Evolutionary conservation across 2,888 invertebrate species (phyloP).

Genomic region (Siphlonurus alternatus): DNA sequence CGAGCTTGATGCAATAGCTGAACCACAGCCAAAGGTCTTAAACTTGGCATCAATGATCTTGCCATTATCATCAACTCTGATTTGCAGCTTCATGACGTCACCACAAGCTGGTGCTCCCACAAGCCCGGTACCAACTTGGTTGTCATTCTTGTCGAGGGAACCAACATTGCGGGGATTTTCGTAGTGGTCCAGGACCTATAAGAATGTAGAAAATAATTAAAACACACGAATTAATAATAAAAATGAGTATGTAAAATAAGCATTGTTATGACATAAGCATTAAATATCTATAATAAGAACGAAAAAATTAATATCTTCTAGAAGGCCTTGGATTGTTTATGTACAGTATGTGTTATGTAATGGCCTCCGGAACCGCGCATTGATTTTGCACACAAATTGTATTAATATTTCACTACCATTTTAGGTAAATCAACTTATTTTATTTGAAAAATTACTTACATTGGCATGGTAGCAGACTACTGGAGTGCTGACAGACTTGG

Average conservation of each 20-base stretch:
- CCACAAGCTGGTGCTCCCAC: conserved; percentile 99
- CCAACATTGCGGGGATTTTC: conserved; percentile 99
- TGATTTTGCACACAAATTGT: too few relatives aligned
- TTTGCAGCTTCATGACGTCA: conserved; percentile 99
- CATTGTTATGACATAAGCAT: background rate
- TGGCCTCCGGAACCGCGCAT: conserved; percentile 27
- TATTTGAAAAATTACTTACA: conserved; percentile 42
- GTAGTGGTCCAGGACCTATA: conserved; percentile 93
- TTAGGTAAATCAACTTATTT: too few relatives aligned
- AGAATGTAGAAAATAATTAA: conserved; percentile 10
- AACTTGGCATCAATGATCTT: conserved; percentile 98
- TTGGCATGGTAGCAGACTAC: conserved; percentile 43
- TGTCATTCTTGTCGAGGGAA: conserved; percentile 85
- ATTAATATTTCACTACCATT: too few relatives aligned
- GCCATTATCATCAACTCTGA: conserved; percentile 85
- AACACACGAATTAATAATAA: background rate
- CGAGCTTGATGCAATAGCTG: conserved; percentile 96
- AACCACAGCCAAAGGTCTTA: conserved; percentile 99
- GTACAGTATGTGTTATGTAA: conserved; percentile 20
- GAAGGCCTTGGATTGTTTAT: conserved; percentile 11
- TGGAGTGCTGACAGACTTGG: conserved; percentile 11
- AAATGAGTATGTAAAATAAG: background rate
- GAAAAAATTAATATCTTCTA: conserved; percentile 5
- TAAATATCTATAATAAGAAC: background rate
- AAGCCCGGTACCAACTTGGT: conserved; percentile 87